Percentiles rank a stretch among this genome's conserved stretches.
Conservation (phyloP, 1,140 invertebrate species). For the Leptinotarsa lineolata region DNA sequence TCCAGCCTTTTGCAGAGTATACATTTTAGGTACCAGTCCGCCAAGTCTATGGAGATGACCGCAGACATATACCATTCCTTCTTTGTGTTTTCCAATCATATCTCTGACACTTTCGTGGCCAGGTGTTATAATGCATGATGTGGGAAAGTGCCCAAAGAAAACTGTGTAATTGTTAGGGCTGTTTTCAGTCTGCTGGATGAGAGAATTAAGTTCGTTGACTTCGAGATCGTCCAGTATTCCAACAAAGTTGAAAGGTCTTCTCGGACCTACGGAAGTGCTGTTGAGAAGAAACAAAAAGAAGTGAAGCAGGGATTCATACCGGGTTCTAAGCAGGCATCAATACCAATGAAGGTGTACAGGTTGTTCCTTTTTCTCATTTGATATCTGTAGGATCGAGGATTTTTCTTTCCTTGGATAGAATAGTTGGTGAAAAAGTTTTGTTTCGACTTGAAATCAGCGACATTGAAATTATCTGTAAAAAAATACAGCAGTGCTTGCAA, state of each 20-base stretch:
- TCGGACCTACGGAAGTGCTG: constrained; percentile 60
- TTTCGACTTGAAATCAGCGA: constrained; percentile 67
- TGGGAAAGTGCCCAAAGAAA: constrained; percentile 94
- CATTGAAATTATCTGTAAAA: constrained; percentile 87
- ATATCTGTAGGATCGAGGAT: constrained; percentile 79
- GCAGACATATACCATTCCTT: constrained; percentile 79
- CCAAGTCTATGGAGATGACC: constrained; percentile 88
- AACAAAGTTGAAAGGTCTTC: constrained; percentile 91
- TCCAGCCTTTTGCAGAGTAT: constrained; percentile 81
- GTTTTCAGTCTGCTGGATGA: constrained; percentile 58
- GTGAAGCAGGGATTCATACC: constrained; percentile 49
- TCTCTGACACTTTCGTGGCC: constrained; percentile 61
- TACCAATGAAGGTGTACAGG: constrained; percentile 78
- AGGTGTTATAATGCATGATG: constrained; percentile 78
- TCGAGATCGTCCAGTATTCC: constrained; percentile 71
- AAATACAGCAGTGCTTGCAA: not conserved
- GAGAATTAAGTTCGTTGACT: constrained; percentile 59
- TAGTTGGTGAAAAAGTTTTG: constrained; percentile 82
- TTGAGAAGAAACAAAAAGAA: not conserved
- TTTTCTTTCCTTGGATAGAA: constrained; percentile 74
- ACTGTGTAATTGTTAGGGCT: constrained; percentile 67
- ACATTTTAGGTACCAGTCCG: constrained; percentile 82
- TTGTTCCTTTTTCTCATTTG: constrained; percentile 63
- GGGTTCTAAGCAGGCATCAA: constrained; percentile 88
- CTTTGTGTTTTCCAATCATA: constrained; percentile 60